These are phyloP conservation scores for Linnaemya vulpina DNA, from an alignment of 2,888 invertebrate genomes.

Conservation along the genomic window DNA sequence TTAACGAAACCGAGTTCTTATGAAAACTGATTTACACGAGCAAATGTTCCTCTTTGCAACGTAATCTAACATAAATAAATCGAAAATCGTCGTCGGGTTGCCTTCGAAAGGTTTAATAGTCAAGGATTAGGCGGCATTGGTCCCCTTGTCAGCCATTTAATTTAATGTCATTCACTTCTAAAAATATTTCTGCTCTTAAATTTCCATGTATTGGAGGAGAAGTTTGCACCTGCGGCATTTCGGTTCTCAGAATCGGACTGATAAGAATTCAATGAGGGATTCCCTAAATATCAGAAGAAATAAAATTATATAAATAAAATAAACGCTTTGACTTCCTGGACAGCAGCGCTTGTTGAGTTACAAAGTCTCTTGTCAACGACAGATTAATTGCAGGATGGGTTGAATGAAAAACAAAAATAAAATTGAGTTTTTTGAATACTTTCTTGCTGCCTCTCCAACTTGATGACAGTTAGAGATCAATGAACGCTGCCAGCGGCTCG, in stretches of 20 bases:
- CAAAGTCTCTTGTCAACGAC: constrained; percentile 12
- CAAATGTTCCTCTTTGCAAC: too few species aligned
- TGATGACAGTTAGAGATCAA: constrained; percentile 60
- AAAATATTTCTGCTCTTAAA: too few species aligned
- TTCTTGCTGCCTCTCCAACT: constrained; percentile 10
- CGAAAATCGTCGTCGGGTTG: too few species aligned
- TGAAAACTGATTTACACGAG: too few species aligned
- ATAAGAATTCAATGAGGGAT: constrained; percentile 26
- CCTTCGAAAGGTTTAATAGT: too few species aligned
- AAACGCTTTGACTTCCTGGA: constrained; percentile 10
- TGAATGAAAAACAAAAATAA: background rate
- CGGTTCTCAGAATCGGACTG: constrained; percentile 5
- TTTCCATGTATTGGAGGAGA: too few species aligned
- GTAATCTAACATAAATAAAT: too few species aligned
- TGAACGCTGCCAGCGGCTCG: constrained; percentile 60
- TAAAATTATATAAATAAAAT: background rate
- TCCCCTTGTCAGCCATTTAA: background rate
- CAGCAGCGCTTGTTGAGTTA: background rate
- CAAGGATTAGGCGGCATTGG: too few species aligned
- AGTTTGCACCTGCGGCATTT: background rate
- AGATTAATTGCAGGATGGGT: constrained; percentile 20
- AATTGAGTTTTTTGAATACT: background rate
- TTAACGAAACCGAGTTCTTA: too few species aligned
- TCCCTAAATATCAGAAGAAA: constrained; percentile 20
- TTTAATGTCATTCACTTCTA: too few species aligned